These are phyloP conservation scores for Polymixis flavicincta DNA, from an alignment of 2,888 invertebrate genomes.

Conservation along the genomic window DNA sequence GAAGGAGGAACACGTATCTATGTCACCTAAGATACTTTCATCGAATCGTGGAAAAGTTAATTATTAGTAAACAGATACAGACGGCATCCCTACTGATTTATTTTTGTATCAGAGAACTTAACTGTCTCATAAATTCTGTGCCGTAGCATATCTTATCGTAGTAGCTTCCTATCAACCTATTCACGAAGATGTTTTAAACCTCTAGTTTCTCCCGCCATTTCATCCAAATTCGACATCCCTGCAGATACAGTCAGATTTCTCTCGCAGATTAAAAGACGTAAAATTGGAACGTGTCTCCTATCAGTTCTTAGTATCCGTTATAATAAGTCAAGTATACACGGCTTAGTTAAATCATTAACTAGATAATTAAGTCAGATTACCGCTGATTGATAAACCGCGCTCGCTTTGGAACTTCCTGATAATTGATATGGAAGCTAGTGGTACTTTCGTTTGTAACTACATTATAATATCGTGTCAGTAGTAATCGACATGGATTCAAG, in stretches of 20 bases:
- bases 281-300: slow-evolving; percentile 18
- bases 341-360: slow-evolving; percentile 44
- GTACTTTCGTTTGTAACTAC: slow-evolving; percentile 16
- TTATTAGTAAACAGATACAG: not conserved
- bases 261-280: slow-evolving; percentile 10
- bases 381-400: slow-evolving; percentile 45
- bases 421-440: slow-evolving; percentile 40
- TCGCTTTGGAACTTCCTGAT: slow-evolving; percentile 22
- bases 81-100: not conserved
- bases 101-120: slow-evolving; percentile 9
- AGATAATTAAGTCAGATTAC: slow-evolving; percentile 54
- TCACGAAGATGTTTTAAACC: not conserved
- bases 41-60: not conserved
- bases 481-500: slow-evolving; percentile 20
- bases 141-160: slow-evolving; percentile 26
- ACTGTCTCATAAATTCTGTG: slow-evolving; percentile 32
- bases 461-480: slow-evolving; percentile 32
- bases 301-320: slow-evolving; percentile 14
- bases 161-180: slow-evolving; percentile 14
- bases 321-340: slow-evolving; percentile 14
- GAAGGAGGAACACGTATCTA: not conserved
- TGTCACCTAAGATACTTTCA: not conserved
- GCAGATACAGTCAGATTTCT: not conserved
- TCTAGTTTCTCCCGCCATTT: not conserved
- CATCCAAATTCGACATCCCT: slow-evolving; percentile 17